phyloP scores from a whole-genome alignment of 2,888 invertebrate genomes.

The Oegoconia quadripuncta region DNA sequence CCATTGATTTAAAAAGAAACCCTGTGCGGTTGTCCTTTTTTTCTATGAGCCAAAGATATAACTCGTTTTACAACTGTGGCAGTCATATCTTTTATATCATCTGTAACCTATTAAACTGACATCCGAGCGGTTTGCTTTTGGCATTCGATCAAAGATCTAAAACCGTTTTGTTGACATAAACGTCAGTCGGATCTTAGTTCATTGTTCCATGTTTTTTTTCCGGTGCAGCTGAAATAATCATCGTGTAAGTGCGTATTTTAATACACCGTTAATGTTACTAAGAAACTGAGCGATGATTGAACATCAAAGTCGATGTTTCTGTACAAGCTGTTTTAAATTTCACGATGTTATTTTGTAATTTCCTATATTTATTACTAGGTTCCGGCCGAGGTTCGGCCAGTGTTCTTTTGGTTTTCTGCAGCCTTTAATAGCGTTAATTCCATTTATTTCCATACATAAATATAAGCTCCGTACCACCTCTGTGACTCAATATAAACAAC shows the following conservation, averaged over 20 bases:
- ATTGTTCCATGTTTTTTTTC: constrained; percentile 26
- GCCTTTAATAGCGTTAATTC: too few species aligned
- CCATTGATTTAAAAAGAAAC: too few species aligned
- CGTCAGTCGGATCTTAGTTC: constrained; percentile 34
- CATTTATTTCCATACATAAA: too few species aligned
- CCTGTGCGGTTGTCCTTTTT: background rate
- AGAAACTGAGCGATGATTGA: too few species aligned
- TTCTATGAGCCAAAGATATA: background rate
- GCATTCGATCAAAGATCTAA: constrained; percentile 58
- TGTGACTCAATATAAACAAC: too few species aligned
- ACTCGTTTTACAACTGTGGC: background rate
- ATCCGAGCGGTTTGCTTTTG: constrained; percentile 36
- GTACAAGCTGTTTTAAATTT: too few species aligned
- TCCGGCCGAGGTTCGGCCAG: too few species aligned
- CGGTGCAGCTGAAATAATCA: constrained; percentile 1
- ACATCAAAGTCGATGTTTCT: too few species aligned
- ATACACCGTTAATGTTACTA: background rate
- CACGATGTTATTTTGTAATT: too few species aligned
- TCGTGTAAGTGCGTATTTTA: background rate
- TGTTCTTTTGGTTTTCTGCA: too few species aligned
- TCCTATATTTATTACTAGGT: too few species aligned
- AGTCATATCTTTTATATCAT: constrained; percentile 19
- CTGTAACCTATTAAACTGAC: constrained; percentile 41
- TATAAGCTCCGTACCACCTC: too few species aligned
- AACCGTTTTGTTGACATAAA: constrained; percentile 44